Evolutionary conservation across 2,113 vertebrate species (phyloP).

Genomic region (Pantherophis guttatus): DNA sequence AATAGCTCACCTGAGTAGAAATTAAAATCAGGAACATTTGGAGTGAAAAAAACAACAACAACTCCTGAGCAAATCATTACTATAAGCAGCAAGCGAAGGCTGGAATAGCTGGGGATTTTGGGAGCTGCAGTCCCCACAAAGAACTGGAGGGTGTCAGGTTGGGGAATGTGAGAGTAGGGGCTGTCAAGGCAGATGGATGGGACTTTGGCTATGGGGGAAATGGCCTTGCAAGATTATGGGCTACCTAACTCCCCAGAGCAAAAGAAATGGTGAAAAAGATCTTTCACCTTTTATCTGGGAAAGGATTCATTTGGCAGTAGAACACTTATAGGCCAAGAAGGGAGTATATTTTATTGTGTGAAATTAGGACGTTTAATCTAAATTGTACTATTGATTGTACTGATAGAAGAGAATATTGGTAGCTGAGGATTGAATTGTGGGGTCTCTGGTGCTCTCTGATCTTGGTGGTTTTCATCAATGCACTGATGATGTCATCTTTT

Average conservation of each 20-base stretch:
- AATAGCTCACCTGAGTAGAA: neutral
- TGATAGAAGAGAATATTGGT: neutral
- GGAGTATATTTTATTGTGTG: neutral
- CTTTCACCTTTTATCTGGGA: neutral
- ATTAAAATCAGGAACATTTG: neutral
- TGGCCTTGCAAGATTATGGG: neutral
- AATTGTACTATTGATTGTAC: neutral
- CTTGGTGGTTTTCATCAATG: neutral
- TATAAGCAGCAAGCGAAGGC: neutral
- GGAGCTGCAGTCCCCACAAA: neutral
- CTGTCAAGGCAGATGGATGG: neutral
- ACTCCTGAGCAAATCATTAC: accelerated
- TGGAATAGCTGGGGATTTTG: neutral
- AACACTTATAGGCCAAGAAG: neutral
- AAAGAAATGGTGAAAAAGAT: neutral
- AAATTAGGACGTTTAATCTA: neutral
- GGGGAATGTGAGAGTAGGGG: neutral
- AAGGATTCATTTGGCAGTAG: neutral
- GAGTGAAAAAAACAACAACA: neutral
- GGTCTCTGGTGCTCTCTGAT: neutral
- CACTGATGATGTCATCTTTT: neutral
- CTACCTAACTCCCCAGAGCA: neutral
- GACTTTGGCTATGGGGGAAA: neutral
- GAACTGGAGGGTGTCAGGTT: neutral
- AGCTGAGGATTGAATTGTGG: neutral